Evolutionary conservation across 2,113 vertebrate genomes (phyloP).

Genomic region (Otocyon megalotis): DNA sequence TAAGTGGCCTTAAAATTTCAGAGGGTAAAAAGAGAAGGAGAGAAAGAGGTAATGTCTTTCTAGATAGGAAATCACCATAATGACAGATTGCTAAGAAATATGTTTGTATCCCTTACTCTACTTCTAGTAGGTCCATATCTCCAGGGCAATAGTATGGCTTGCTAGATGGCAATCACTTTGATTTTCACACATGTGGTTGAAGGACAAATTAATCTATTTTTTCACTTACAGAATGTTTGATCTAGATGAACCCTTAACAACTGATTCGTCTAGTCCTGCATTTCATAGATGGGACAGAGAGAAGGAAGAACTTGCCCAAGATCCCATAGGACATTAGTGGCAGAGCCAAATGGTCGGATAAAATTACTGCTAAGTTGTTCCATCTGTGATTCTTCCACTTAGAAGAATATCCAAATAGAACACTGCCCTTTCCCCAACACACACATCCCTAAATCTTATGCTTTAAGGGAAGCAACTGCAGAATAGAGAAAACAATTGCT

Average conservation of each 20-base stretch:
- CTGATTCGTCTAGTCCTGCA: not conserved
- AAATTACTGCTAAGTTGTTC: not conserved
- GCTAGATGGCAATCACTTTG: not conserved
- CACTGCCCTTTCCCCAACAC: not conserved
- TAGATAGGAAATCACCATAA: not conserved
- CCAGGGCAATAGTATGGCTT: not conserved
- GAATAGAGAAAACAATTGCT: not conserved
- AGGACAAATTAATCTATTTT: not conserved
- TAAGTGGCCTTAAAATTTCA: not conserved
- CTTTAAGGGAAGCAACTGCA: not conserved
- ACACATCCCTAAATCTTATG: not conserved
- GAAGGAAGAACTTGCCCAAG: not conserved
- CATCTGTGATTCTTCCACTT: not conserved
- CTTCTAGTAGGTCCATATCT: not conserved
- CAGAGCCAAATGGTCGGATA: not conserved
- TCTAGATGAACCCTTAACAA: not conserved
- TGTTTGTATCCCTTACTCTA: not conserved
- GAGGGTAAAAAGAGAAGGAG: not conserved
- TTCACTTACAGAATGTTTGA: not conserved
- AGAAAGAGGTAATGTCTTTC: not conserved
- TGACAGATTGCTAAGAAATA: not conserved
- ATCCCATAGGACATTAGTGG: not conserved
- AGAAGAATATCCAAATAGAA: not conserved
- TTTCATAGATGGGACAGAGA: not conserved
- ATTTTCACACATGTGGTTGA: not conserved